Base-by-base conservation (phyloP, 2,888 invertebrate genomes). In the Tetanocera ferruginea region DNA sequence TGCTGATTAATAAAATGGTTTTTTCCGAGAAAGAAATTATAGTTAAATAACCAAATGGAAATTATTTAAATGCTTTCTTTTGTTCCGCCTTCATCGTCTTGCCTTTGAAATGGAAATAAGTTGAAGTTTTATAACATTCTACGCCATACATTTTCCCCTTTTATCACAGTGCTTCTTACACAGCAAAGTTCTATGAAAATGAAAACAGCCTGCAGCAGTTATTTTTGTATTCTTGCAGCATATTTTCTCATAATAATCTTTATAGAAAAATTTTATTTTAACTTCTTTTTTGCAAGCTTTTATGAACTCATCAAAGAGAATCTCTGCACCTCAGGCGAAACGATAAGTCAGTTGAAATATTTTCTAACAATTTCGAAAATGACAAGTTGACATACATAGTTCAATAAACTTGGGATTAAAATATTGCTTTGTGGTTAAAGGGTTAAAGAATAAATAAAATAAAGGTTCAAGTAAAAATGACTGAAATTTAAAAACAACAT, bases 41-140 rank as follows among this genome's bases (percentile, higher is more conserved):
- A 1, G 43, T 6, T 43, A 6, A 43, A 43, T 1, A 37, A 8
- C 8, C 5, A 8, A 8, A 37, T 37, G 37, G 3, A 43, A 43
- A 43, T 1, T 11, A 43, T 11, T 43, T 43, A 43, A 43, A 43
- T 11, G 43, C 14, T 43, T 43, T 14, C 14, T 43, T 43, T 11
- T 14, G 43, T 14, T 43, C 11, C 43, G 43, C 43, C 43, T 14
- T 43, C 43, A 43, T 43, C 43, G 9, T 2, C 5, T 9, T 23
- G 57, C 31, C 28, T 74, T 74, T 74, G 74, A 74, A 74, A 62
- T 74, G 64, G 43, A 74, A 74, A 74, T 74, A 5, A 52, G 51
- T n/a, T 55, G 14, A 67, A 43, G 49, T 37, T 67, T 43, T 25
- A 49, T 23, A 37, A 11, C 23, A 43, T n/a, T 23, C 49, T 67